These are phyloP conservation scores for Chrysocyon brachyurus DNA, from an alignment of 2,797 vertebrate species.

Conservation along the genomic window DNA sequence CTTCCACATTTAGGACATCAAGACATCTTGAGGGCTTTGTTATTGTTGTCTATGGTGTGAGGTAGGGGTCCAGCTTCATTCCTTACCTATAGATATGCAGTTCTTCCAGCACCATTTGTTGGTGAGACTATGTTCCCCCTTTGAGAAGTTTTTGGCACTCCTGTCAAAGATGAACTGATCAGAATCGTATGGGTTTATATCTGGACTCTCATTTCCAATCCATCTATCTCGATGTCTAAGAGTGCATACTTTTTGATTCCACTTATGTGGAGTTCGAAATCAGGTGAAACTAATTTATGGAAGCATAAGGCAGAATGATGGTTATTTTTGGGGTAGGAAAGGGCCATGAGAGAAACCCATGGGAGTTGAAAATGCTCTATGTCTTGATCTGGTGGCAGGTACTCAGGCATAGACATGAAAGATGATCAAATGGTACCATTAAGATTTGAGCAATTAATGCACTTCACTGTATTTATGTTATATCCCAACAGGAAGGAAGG, in stretches of 20 bases:
- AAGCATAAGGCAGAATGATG: neutral
- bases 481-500: neutral
- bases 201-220: neutral
- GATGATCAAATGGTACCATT: no score
- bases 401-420: neutral
- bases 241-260: neutral
- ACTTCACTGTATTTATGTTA: neutral
- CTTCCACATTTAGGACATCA: neutral
- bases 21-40: neutral
- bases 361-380: neutral
- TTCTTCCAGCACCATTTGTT: neutral
- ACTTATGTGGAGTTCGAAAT: neutral
- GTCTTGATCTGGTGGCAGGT: neutral
- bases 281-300: neutral
- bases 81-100: neutral
- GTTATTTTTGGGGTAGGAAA: neutral
- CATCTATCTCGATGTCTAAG: neutral
- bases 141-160: neutral
- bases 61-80: neutral
- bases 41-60: neutral
- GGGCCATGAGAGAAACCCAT: neutral
- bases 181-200: neutral
- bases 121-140: neutral
- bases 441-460: neutral
- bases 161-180: neutral